These are phyloP conservation scores for Anthrax anthrax DNA, from an alignment of 2,888 invertebrate species.

Conservation along the genomic window DNA sequence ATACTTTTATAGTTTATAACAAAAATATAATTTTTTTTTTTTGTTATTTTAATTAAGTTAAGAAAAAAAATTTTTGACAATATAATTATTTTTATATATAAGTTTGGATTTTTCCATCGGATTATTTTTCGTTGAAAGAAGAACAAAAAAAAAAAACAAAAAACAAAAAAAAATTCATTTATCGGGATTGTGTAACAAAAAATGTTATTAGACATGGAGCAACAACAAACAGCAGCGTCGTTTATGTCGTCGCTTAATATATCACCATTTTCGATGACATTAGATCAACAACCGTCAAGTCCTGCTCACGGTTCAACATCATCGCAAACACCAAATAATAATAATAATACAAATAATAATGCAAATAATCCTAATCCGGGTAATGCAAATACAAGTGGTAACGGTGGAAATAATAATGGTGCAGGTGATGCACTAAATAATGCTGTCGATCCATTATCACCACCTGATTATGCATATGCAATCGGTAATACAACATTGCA, in stretches of 20 bases:
- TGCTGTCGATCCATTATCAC: slow-evolving; percentile 14
- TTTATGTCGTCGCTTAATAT: slow-evolving; percentile 81
- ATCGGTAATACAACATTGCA: slow-evolving; percentile 28
- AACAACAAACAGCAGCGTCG: slow-evolving; percentile 61
- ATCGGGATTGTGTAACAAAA: slow-evolving; percentile 25
- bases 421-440: slow-evolving; percentile 14
- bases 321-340: slow-evolving; percentile 16
- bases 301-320: slow-evolving; percentile 33
- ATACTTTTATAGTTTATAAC: too few relatives aligned
- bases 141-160: too few relatives aligned
- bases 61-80: too few relatives aligned
- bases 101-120: too few relatives aligned
- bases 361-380: slow-evolving; percentile 9
- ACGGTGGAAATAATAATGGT: slow-evolving; percentile 5
- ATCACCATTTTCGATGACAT: slow-evolving; percentile 68
- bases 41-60: too few relatives aligned
- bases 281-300: slow-evolving; percentile 55
- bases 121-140: too few relatives aligned
- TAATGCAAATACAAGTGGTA: background rate
- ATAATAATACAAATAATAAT: slow-evolving; percentile 10
- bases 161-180: background rate
- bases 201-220: slow-evolving; percentile 79
- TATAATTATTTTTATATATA: too few relatives aligned
- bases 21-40: too few relatives aligned
- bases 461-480: slow-evolving; percentile 39